These are phyloP conservation scores for Drosophila greeni DNA, from an alignment of 2,888 invertebrate species.

Conservation along the genomic window DNA sequence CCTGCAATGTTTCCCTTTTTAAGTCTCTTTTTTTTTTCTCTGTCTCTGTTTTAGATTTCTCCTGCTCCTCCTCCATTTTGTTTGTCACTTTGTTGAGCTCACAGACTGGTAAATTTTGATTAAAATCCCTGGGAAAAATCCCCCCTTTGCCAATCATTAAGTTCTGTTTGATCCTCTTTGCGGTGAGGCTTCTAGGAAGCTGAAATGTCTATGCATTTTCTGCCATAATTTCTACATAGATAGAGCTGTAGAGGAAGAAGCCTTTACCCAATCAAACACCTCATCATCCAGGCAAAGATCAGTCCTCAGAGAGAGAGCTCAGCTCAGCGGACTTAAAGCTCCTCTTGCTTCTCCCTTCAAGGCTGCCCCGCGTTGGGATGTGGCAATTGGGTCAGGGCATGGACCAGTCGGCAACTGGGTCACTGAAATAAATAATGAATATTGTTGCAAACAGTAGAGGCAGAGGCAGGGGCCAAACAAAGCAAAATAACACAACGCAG, in stretches of 20 bases:
- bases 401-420: conserved; percentile 59
- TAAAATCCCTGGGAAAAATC: not conserved
- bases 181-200: too few relatives aligned
- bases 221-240: not conserved
- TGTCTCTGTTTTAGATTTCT: not conserved
- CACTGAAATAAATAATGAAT: conserved; percentile 67
- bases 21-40: not conserved
- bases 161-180: not conserved
- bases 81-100: not conserved
- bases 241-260: not conserved
- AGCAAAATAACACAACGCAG: conserved; percentile 5
- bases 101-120: not conserved
- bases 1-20: not conserved
- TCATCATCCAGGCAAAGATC: not conserved
- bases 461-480: conserved; percentile 8
- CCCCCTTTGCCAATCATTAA: not conserved
- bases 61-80: not conserved
- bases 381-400: conserved; percentile 49
- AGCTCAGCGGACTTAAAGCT: not conserved
- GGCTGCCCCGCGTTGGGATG: conserved; percentile 2
- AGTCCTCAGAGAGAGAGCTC: not conserved
- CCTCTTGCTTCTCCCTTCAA: not conserved
- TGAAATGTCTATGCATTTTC: not conserved
- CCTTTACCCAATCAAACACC: not conserved
- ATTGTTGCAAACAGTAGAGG: conserved; percentile 50